These are phyloP conservation scores for Pterocles orientalis DNA, from an alignment of 2,113 vertebrate genomes.

Conservation along the genomic window DNA sequence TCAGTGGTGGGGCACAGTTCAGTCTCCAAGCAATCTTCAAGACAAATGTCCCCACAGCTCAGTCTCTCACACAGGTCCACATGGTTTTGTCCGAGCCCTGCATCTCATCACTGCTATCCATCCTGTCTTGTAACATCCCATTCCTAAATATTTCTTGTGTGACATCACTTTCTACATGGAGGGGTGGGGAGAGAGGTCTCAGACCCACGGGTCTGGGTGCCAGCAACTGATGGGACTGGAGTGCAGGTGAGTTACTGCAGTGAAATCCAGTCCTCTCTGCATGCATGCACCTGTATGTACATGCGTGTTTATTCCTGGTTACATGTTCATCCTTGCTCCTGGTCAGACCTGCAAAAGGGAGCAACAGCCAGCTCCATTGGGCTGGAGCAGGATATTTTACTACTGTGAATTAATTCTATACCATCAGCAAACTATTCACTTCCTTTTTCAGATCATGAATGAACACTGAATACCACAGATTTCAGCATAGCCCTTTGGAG, in stretches of 20 bases:
- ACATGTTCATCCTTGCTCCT: background rate
- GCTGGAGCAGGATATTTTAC: background rate
- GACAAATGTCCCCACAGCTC: no score
- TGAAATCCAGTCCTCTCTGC: background rate
- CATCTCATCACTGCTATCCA: background rate
- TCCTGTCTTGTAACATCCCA: background rate
- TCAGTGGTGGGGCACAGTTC: no score
- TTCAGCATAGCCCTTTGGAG: background rate
- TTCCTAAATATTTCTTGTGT: background rate
- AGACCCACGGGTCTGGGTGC: background rate
- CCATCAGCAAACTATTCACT: background rate
- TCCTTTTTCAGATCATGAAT: background rate
- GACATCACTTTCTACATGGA: background rate
- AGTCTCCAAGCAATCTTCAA: no score
- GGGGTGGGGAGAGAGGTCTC: background rate
- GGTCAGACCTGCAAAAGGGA: background rate
- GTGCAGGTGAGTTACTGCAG: rapidly evolving
- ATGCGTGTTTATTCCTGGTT: background rate
- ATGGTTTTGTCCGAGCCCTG: background rate
- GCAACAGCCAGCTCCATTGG: no score
- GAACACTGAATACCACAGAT: background rate
- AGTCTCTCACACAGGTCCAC: no score
- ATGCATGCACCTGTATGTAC: background rate
- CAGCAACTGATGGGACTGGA: background rate
- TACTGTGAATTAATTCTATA: background rate